Evolutionary conservation across 2,113 vertebrate genomes (phyloP).

Genomic region (Neogale vison): DNA sequence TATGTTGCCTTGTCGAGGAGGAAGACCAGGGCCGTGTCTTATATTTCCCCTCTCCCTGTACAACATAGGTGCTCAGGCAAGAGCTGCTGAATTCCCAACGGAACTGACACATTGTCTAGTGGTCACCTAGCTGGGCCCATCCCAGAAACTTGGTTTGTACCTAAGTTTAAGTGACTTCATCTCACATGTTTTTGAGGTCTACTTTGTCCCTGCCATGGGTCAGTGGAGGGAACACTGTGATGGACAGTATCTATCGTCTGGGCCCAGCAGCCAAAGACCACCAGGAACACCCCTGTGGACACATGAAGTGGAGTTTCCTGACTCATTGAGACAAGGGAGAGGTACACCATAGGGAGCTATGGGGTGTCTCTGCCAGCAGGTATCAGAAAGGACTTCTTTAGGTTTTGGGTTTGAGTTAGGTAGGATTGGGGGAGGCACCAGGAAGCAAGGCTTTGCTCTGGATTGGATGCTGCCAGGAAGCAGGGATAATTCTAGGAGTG

Average conservation of each 20-base stretch:
- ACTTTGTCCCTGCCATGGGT: not conserved
- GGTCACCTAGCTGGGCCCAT: not conserved
- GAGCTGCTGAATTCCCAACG: not conserved
- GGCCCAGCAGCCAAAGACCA: not conserved
- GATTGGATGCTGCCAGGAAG: not conserved
- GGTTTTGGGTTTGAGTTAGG: not conserved
- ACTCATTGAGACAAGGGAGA: not conserved
- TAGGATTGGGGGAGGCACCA: not conserved
- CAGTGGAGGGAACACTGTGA: not conserved
- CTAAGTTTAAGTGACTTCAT: not conserved
- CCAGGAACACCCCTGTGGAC: not conserved
- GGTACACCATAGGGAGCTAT: too few relatives aligned
- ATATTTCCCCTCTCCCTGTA: not conserved
- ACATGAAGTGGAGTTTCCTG: not conserved
- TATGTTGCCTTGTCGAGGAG: not conserved
- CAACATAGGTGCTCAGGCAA: not conserved
- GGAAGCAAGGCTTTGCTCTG: not conserved
- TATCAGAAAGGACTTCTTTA: not conserved
- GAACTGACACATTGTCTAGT: not conserved
- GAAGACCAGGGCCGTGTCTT: not conserved
- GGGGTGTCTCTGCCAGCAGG: too few relatives aligned
- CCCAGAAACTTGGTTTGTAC: not conserved
- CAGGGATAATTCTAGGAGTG: not conserved
- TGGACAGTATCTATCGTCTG: accelerated
- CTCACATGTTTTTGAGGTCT: not conserved